Evolutionary conservation across 2,888 invertebrate genomes (phyloP).

Genomic region (Ophonus ardosiacus): DNA sequence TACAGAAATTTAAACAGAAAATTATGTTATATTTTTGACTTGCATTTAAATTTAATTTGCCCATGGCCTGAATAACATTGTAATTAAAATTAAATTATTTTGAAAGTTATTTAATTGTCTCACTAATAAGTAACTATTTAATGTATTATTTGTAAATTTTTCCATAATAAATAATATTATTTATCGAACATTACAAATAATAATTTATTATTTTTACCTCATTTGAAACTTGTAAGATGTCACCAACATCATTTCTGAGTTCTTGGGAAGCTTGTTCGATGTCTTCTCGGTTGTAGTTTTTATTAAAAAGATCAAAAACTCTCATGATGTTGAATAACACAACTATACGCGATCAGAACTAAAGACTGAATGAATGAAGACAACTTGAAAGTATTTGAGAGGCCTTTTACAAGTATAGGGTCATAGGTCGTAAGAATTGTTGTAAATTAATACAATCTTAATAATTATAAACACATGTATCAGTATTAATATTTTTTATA

Average conservation of each 20-base stretch:
- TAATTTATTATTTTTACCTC: slow-evolving; percentile 27
- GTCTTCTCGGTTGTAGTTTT: slow-evolving; percentile 47
- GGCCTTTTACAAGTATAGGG: not conserved
- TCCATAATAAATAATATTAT: not conserved
- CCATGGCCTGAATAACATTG: not conserved
- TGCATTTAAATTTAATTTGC: not conserved
- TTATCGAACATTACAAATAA: no score
- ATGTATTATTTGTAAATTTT: not conserved
- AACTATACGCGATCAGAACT: not conserved
- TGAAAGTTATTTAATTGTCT: not conserved
- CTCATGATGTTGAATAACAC: not conserved
- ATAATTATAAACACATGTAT: no score
- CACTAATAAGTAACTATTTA: not conserved
- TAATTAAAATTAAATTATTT: not conserved
- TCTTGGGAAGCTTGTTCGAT: slow-evolving; percentile 46
- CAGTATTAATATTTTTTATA: not conserved
- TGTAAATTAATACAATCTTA: not conserved
- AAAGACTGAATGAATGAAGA: not conserved
- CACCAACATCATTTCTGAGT: slow-evolving; percentile 55
- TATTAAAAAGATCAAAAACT: slow-evolving; percentile 47
- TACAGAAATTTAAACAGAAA: no score
- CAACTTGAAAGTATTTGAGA: not conserved
- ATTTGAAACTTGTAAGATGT: slow-evolving; percentile 50
- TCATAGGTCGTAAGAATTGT: not conserved
- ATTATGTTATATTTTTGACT: no score